Evolutionary conservation across 2,888 invertebrate genomes (phyloP).

Genomic region (Tridacna crocea): DNA sequence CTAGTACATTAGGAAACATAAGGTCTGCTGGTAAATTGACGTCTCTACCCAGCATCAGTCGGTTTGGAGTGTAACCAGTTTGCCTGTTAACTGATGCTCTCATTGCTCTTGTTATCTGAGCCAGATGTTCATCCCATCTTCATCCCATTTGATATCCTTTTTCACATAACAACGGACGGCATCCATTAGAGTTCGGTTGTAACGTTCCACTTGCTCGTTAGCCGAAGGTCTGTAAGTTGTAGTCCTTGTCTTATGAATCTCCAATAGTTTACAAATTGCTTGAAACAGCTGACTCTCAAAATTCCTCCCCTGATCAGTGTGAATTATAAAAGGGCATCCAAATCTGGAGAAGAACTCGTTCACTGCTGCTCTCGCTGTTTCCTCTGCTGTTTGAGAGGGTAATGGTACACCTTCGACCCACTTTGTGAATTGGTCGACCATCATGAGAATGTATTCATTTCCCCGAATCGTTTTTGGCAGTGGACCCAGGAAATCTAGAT

Average conservation of each 20-base stretch:
- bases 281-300: slow-evolving; percentile 24
- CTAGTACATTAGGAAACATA: slow-evolving; percentile 36
- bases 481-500: slow-evolving; percentile 37
- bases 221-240: slow-evolving; percentile 31
- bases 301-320: slow-evolving; percentile 19
- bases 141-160: no score
- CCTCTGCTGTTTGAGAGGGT: no score
- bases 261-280: slow-evolving; percentile 18
- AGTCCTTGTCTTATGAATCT: slow-evolving; percentile 29
- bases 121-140: slow-evolving; percentile 1
- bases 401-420: slow-evolving; percentile 50
- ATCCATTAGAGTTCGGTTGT: slow-evolving; percentile 14
- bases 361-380: slow-evolving; percentile 23
- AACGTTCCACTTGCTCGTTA: slow-evolving; percentile 20
- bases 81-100: slow-evolving; percentile 2
- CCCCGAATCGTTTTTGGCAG: slow-evolving; percentile 22
- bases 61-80: slow-evolving; percentile 16
- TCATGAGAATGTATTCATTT: slow-evolving; percentile 32
- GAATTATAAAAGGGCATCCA: slow-evolving; percentile 25
- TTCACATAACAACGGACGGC: neutral
- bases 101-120: neutral
- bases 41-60: slow-evolving; percentile 13
- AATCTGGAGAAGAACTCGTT: slow-evolving; percentile 26
- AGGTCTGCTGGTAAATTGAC: slow-evolving; percentile 5
- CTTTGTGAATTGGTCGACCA: slow-evolving; percentile 44